Conservation (phyloP, 2,888 invertebrate species). For the Drosophila emarginata region DNA sequence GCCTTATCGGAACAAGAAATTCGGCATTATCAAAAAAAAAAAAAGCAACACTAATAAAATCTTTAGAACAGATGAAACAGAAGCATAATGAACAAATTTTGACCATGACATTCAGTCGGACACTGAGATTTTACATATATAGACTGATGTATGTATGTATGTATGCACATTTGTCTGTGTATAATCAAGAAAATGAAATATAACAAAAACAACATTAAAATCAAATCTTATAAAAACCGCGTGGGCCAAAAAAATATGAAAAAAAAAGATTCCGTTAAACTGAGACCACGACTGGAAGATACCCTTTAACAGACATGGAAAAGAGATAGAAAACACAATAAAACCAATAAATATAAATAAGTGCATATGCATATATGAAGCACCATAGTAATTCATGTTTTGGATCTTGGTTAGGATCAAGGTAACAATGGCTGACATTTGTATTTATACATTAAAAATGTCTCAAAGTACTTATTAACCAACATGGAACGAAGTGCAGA, state of each 20-base stretch:
- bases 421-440: no score
- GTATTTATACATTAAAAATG: no score
- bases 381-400: no score
- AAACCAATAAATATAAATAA: no score
- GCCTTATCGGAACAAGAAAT: constrained; percentile 11
- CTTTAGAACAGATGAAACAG: neutral
- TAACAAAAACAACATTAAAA: constrained; percentile 1
- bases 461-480: no score
- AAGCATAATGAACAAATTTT: constrained; percentile 1
- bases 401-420: no score
- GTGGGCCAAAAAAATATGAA: neutral
- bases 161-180: no score
- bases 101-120: constrained; percentile 30
- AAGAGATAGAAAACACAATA: no score
- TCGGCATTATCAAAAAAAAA: constrained; percentile 17
- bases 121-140: neutral
- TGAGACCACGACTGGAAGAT: neutral
- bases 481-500: neutral
- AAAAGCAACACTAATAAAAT: neutral
- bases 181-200: neutral
- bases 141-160: no score
- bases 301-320: no score
- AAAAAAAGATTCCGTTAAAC: neutral
- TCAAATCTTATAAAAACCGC: neutral
- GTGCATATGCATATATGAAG: no score